Conservation (phyloP, 2,113 vertebrate genomes). For the Microtus ochrogaster region DNA sequence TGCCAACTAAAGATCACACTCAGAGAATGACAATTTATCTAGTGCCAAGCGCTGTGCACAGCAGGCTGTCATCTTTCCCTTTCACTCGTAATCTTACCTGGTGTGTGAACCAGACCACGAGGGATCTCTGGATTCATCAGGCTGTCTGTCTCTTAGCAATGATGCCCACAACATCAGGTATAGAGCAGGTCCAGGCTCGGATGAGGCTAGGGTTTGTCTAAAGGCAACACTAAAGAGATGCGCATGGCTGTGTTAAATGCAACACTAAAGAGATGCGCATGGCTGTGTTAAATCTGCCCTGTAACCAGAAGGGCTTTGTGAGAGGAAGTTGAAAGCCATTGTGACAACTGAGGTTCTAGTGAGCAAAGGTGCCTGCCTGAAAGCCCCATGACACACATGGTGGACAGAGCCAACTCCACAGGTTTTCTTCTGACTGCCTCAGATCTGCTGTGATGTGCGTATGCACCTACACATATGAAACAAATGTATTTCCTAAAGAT, state of each 20-base stretch:
- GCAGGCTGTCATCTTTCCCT: background rate
- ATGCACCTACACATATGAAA: background rate
- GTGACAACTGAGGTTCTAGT: background rate
- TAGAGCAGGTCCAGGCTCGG: background rate
- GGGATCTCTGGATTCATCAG: background rate
- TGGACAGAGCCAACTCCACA: background rate
- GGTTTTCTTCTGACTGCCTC: background rate
- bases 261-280: background rate
- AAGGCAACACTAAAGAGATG: background rate
- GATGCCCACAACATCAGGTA: background rate
- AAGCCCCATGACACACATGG: background rate
- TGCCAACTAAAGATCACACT: background rate
- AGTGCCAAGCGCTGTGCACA: too few species aligned
- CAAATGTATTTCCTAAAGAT: background rate
- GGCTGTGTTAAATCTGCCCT: background rate
- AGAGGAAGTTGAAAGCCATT: background rate
- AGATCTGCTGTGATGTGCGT: background rate
- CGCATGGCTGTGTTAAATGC: background rate
- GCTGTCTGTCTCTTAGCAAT: background rate
- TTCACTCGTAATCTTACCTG: background rate
- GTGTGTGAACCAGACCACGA: background rate
- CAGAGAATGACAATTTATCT: background rate
- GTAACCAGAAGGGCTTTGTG: background rate
- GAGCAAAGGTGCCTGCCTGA: background rate
- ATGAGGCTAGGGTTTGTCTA: background rate